These are phyloP conservation scores for Anguilla japonica DNA, from an alignment of 2,113 vertebrate species.

Conservation along the genomic window DNA sequence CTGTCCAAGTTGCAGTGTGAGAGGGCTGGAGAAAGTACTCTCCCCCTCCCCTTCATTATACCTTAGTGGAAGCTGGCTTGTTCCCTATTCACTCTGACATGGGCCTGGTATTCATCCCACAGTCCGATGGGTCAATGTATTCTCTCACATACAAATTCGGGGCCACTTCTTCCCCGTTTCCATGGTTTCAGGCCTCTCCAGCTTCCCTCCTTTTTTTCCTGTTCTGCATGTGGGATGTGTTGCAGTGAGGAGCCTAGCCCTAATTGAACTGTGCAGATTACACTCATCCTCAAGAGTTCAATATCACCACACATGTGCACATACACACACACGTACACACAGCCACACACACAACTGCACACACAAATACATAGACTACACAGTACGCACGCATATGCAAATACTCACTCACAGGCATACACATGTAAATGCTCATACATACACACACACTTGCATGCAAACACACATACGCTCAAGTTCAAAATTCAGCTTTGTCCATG, in stretches of 20 bases:
- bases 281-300: too few relatives aligned
- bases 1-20: background rate
- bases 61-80: conserved; percentile 21
- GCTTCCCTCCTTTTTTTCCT: conserved; percentile 32
- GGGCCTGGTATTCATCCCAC: conserved; percentile 18
- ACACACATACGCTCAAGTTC: too few relatives aligned
- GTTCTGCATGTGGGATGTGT: conserved; percentile 24
- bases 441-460: too few relatives aligned
- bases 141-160: conserved; percentile 26
- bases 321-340: conserved; percentile 5
- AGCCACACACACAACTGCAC: conserved; percentile 1
- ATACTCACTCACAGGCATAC: too few relatives aligned
- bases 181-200: conserved; percentile 47
- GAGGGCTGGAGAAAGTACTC: background rate
- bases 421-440: too few relatives aligned
- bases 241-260: conserved; percentile 8
- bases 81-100: conserved; percentile 21
- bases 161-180: conserved; percentile 48
- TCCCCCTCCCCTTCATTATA: conserved; percentile 17
- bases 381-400: too few relatives aligned
- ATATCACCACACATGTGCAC: background rate
- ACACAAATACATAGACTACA: background rate
- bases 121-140: conserved; percentile 37
- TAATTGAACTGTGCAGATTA: too few relatives aligned
- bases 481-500: too few relatives aligned